Conservation (phyloP, 2,797 vertebrate species). For the Cossypha heuglini region DNA sequence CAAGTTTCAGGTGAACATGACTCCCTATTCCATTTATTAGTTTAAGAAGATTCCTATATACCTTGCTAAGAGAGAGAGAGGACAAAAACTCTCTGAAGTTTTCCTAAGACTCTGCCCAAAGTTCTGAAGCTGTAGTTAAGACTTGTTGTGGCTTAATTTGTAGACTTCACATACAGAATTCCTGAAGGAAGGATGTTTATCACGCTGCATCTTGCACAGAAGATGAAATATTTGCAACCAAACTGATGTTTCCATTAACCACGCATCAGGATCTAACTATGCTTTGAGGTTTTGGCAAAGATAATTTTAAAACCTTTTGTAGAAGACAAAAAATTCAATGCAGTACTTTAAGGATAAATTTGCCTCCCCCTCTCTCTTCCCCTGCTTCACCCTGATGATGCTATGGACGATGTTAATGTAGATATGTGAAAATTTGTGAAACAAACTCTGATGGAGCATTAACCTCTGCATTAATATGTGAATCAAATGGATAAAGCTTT, state of each 20-base stretch:
- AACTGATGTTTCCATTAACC: not conserved
- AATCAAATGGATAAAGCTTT: not conserved
- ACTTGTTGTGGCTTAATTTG: not conserved
- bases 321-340: not conserved
- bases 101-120: not conserved
- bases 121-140: not conserved
- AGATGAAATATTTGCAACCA: not conserved
- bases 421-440: not conserved
- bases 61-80: not conserved
- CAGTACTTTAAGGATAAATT: not conserved
- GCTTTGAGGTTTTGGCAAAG: not conserved
- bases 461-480: not conserved
- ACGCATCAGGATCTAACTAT: not conserved
- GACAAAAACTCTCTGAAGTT: not conserved
- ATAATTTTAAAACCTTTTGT: not conserved
- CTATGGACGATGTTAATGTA: not conserved
- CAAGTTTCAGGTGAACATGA: not conserved
- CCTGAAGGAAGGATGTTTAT: not conserved
- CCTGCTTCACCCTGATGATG: fast-evolving
- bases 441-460: not conserved
- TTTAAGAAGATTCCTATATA: not conserved
- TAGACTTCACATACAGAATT: not conserved
- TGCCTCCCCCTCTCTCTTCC: not conserved
- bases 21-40: not conserved
- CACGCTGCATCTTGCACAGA: fast-evolving